Base-by-base conservation (phyloP, 2,113 vertebrate species). In the Centropus bengalensis region DNA sequence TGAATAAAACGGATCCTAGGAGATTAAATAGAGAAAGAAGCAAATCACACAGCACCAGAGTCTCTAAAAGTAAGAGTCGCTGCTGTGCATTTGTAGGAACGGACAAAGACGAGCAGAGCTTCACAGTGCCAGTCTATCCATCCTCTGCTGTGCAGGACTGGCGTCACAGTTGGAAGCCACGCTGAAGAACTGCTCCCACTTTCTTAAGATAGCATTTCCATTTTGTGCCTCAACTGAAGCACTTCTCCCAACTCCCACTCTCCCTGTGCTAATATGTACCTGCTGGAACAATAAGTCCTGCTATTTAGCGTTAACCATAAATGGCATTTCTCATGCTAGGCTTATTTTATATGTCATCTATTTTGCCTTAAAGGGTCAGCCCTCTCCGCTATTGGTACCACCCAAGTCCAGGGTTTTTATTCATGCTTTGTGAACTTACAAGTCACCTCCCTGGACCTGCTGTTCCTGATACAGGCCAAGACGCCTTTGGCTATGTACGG, bases 161-260 rank as follows among this genome's bases (percentile, higher is more conserved):
- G 93, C 86, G 45, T 95, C 93, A 94, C 85, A 75, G 94, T 83
- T 93, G 95, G 95, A 93, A 94, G 85, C 79, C 93, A 83, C 54
- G 3, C 79, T 80, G 55, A 91, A 91, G 70, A 93, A 82, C 91
- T 83, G 87, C 82, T 93, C 79, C 44, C 22, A 26, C 80, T 93
- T 95, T 85, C 88, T 64, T 91, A 94, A 95, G 95, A 93, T 83
- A 95, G 91, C 92, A 91, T 95, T 95, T 94, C 94, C 96, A 96
- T 96, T 88, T 90, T 90, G 86, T 71, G 93, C 68, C 86, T 90
- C 68, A 83, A 3, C 91, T 73, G 89, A 95, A 70, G 60, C 88
- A 86, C 52, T 91, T 87, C 86, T 91, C 76, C 75, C 76, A 71
- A 51, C 68, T 91, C 90, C 88, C 75, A 64, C 88, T 96, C 87